phyloP scores from a whole-genome alignment of 2,113 vertebrate species.

The Erythrolamprus reginae region DNA sequence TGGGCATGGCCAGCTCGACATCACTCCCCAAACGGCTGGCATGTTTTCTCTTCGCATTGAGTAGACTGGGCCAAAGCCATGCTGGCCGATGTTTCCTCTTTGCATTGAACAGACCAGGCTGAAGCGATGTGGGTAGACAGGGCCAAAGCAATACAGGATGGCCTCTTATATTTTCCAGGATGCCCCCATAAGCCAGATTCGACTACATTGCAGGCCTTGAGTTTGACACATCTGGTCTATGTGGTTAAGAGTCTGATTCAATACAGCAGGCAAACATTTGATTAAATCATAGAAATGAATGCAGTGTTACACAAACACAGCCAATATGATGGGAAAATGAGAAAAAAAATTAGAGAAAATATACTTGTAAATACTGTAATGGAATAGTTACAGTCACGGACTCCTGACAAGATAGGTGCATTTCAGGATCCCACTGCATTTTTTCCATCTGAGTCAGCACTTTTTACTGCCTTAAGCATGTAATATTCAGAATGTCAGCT shows the following conservation, averaged over 20 bases:
- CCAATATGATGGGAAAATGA: not conserved
- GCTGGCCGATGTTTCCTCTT: no score
- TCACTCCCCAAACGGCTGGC: no score
- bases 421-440: not conserved
- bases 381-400: not conserved
- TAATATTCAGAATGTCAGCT: not conserved
- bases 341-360: not conserved
- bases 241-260: not conserved
- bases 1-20: no score
- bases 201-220: no score
- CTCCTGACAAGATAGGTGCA: not conserved
- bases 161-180: no score
- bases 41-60: no score
- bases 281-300: not conserved
- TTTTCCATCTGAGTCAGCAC: not conserved
- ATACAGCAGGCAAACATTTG: not conserved
- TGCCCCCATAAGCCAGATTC: no score
- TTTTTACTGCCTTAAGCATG: not conserved
- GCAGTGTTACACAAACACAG: not conserved
- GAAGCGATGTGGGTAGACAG: no score
- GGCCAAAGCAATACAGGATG: no score
- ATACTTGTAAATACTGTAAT: not conserved
- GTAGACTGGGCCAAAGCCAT: no score
- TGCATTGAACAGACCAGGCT: no score
- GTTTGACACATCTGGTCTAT: not conserved